These are phyloP conservation scores for Pandemis corylana DNA, from an alignment of 2,888 invertebrate genomes.

Conservation along the genomic window DNA sequence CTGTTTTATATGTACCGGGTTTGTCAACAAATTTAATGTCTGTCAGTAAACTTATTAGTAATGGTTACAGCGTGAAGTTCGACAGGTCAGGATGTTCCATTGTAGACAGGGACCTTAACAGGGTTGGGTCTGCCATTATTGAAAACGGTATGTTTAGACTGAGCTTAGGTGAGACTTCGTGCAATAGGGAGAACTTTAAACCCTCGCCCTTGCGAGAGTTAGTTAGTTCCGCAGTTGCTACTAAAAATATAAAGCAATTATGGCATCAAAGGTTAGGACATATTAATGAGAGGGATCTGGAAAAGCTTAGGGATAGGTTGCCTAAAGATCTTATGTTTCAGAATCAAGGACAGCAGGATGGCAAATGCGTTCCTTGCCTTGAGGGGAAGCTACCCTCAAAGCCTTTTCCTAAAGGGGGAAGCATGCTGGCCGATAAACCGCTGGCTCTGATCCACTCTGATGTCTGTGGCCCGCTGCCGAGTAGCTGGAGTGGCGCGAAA, in stretches of 20 bases:
- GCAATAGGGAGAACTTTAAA: neutral
- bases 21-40: neutral
- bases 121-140: neutral
- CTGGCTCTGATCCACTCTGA: no score
- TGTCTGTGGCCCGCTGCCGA: no score
- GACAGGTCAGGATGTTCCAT: neutral
- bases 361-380: neutral
- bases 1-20: neutral
- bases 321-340: neutral
- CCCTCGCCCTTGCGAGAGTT: neutral
- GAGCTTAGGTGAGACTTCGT: neutral
- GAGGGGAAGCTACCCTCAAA: neutral
- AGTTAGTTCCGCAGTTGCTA: slow-evolving; percentile 8
- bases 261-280: no score
- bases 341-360: neutral
- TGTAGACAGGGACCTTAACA: no score
- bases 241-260: neutral
- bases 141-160: neutral
- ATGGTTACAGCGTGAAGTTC: neutral
- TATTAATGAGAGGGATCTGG: no score
- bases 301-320: no score
- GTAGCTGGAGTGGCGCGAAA: no score
- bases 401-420: neutral
- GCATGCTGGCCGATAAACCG: no score
- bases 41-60: neutral